These are phyloP conservation scores for Platygyra sinensis DNA, from an alignment of 64 coral and sea anemone species.

Conservation along the genomic window DNA sequence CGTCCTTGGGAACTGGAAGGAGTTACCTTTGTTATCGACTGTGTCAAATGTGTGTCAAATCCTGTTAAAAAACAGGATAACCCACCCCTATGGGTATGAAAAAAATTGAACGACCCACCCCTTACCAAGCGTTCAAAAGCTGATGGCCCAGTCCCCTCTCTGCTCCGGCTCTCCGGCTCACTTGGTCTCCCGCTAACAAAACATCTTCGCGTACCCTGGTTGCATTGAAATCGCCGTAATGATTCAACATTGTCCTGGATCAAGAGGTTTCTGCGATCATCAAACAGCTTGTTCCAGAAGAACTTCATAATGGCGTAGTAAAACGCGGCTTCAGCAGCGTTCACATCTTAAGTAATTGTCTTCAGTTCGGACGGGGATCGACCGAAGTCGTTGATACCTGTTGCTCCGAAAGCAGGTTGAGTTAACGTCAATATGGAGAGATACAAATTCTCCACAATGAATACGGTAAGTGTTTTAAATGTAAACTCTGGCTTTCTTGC, in stretches of 20 bases:
- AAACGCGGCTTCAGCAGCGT: conserved; percentile 27
- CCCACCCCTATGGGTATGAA: too few species aligned
- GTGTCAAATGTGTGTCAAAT: too few species aligned
- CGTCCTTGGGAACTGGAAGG: too few species aligned
- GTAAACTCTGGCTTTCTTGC: not conserved
- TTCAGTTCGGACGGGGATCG: not conserved
- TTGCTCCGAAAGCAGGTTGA: conserved; percentile 16
- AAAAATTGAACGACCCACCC: too few species aligned
- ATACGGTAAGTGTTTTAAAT: not conserved
- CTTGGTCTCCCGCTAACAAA: too few species aligned
- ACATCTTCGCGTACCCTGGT: too few species aligned
- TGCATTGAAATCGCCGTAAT: not conserved
- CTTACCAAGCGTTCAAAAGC: too few species aligned
- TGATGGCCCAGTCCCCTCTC: too few species aligned
- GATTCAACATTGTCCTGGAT: conserved; percentile 19
- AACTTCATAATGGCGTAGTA: conserved; percentile 52
- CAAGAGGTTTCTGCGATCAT: conserved; percentile 34
- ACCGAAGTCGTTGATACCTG: too few species aligned
- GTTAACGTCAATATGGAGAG: not conserved
- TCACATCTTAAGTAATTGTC: not conserved
- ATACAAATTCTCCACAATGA: conserved; percentile 29
- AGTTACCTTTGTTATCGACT: too few species aligned
- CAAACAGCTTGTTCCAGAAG: conserved; percentile 53
- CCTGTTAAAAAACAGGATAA: too few species aligned
- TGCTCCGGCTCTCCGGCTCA: too few species aligned